Evolutionary conservation across 2,113 vertebrate species (phyloP).

Genomic region (Crotophaga sulcirostris): DNA sequence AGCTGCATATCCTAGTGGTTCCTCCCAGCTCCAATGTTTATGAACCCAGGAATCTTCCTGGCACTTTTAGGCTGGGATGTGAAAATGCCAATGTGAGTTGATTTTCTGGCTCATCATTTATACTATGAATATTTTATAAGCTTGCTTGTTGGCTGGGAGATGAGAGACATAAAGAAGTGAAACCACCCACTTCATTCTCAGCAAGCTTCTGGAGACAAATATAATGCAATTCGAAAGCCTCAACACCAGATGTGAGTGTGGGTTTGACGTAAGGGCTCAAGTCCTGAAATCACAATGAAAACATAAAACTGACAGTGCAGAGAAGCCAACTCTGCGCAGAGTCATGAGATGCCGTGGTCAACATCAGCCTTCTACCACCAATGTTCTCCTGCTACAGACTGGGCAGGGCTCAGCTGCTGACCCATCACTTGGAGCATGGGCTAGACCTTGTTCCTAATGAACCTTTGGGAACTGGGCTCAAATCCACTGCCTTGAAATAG

Average conservation of each 20-base stretch:
- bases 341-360: fast-evolving
- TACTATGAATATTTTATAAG: neutral
- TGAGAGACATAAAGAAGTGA: neutral
- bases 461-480: neutral
- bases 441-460: neutral
- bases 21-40: neutral
- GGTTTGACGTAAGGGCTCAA: neutral
- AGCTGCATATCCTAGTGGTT: neutral
- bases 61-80: neutral
- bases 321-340: neutral
- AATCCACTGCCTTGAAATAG: neutral
- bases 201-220: neutral
- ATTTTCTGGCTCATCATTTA: neutral
- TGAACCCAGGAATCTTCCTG: neutral
- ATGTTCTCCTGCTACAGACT: too few relatives aligned
- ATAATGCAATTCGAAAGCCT: neutral
- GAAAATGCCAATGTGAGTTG: neutral
- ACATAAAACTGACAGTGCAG: fast-evolving
- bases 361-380: neutral
- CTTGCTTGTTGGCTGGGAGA: neutral
- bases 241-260: neutral
- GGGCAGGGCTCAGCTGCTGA: neutral
- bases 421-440: neutral
- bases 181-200: neutral
- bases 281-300: neutral